Conservation (phyloP, 1,140 invertebrate genomes). For the Drosophila hydei region DNA sequence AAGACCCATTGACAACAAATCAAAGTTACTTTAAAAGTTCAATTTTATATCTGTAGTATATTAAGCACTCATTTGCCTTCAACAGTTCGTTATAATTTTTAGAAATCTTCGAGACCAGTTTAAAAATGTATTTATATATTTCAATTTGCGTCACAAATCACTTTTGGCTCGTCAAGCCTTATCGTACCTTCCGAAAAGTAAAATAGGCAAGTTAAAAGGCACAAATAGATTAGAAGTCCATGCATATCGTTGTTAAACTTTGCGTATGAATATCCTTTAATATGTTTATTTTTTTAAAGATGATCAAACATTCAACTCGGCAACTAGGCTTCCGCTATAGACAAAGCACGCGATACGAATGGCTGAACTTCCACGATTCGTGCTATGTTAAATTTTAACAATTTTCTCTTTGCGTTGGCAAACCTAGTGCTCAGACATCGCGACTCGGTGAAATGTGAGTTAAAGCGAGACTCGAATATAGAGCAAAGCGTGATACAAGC, state of each 20-base stretch:
- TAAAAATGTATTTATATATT: no score
- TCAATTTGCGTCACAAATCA: conserved; percentile 1
- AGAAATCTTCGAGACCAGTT: no score
- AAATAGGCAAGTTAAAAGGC: conserved; percentile 60
- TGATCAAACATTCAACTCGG: conserved; percentile 27
- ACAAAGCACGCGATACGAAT: conserved; percentile 69
- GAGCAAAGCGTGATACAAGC: conserved; percentile 65
- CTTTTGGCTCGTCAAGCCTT: not conserved
- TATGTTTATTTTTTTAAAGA: conserved; percentile 15
- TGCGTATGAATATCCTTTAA: conserved; percentile 30
- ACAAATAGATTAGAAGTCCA: conserved; percentile 52
- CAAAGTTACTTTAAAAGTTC: no score
- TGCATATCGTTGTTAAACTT: conserved; percentile 53
- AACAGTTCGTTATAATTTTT: no score
- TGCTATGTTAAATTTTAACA: conserved; percentile 66
- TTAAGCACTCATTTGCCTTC: no score
- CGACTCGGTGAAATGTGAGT: conserved; percentile 32
- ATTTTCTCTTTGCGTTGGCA: conserved; percentile 64
- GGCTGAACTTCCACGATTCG: conserved; percentile 57
- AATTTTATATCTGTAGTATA: no score
- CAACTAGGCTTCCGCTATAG: conserved; percentile 47
- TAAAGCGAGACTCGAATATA: conserved; percentile 17
- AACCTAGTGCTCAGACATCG: conserved; percentile 25
- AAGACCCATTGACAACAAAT: not conserved
- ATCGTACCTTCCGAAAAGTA: conserved; percentile 78